Evolutionary conservation across 2,797 vertebrate species (phyloP).

Genomic region (Sebastes variabilis): DNA sequence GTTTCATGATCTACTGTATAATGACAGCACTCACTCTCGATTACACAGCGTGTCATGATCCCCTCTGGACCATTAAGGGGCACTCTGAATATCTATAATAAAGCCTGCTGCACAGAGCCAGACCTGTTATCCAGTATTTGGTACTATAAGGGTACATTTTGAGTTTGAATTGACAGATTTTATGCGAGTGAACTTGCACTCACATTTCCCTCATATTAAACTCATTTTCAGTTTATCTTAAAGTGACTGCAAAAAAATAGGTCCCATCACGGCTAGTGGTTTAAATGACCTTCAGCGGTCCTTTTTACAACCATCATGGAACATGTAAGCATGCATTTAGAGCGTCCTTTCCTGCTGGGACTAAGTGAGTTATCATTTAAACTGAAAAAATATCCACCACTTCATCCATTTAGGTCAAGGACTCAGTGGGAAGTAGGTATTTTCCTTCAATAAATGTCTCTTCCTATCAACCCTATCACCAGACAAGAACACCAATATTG

Average conservation of each 20-base stretch:
- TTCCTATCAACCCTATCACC: neutral
- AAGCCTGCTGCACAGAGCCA: neutral
- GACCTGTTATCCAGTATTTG: constrained; percentile 1
- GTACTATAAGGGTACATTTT: neutral
- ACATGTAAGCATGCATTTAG: constrained; percentile 18
- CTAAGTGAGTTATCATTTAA: neutral
- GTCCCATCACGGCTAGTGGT: neutral
- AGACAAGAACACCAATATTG: neutral
- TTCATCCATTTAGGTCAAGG: neutral
- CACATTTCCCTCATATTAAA: constrained; percentile 2
- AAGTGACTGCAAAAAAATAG: neutral
- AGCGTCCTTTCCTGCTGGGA: neutral
- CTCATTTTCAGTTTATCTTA: constrained; percentile 10
- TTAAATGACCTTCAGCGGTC: constrained; percentile 14
- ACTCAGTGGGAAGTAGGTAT: neutral
- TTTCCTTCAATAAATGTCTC: neutral
- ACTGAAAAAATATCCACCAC: neutral
- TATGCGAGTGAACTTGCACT: neutral
- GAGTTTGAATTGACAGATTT: constrained; percentile 25
- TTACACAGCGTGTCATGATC: constrained; percentile 26
- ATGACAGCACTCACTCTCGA: constrained; percentile 35
- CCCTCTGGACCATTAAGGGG: constrained; percentile 29
- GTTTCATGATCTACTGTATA: neutral
- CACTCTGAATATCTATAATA: constrained; percentile 40
- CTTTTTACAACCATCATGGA: constrained; percentile 3